Conservation (phyloP, 2,797 vertebrate species). For the Catharus ustulatus region DNA sequence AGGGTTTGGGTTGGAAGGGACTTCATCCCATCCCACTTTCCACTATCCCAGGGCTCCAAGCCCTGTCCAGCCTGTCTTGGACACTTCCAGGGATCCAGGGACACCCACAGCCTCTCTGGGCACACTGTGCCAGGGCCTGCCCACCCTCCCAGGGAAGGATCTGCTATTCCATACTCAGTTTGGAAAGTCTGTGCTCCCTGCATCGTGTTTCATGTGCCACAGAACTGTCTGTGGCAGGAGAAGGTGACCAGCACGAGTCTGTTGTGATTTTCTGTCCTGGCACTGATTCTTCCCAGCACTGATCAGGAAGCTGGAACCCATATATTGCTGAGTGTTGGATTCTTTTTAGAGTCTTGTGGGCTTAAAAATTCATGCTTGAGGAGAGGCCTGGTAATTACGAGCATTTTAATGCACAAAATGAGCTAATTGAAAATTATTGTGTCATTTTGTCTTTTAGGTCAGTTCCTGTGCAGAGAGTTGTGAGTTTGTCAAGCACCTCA, state of each 20-base stretch:
- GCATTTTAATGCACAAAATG: neutral
- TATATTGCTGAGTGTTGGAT: accelerated
- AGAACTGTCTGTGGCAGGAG: neutral
- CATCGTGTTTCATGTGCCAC: accelerated
- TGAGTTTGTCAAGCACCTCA: neutral
- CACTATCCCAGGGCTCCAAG: neutral
- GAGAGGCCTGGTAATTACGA: neutral
- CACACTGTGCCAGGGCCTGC: neutral
- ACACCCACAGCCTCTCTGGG: neutral
- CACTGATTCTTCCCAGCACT: neutral
- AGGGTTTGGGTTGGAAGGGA: neutral
- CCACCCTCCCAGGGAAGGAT: neutral
- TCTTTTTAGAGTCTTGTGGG: neutral
- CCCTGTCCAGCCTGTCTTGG: neutral
- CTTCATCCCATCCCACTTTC: neutral
- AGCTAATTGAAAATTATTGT: neutral
- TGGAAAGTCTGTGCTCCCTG: neutral
- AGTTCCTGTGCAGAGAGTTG: neutral
- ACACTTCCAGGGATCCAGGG: neutral
- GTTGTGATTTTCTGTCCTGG: neutral
- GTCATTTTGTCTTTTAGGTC: constrained; percentile 18
- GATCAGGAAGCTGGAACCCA: neutral
- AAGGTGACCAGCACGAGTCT: neutral
- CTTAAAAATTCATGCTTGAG: neutral
- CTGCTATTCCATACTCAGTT: accelerated